Evolutionary conservation across 2,113 vertebrate genomes (phyloP), one percentile per base, ranked within the genome.

Genomic region (Trochalopteron elliotii): DNA sequence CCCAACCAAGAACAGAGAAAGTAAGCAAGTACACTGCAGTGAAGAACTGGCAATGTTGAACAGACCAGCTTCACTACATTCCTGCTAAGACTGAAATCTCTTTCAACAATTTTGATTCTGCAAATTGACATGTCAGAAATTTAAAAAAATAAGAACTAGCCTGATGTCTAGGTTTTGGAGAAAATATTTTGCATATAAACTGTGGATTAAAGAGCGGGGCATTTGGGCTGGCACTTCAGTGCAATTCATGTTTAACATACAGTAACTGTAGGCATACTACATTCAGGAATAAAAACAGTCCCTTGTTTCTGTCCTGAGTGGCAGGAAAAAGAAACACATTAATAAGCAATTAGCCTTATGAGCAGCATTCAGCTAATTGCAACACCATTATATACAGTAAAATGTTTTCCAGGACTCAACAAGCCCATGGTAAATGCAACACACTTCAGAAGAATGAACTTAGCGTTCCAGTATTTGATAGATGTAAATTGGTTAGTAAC

Each of bases 291-390:
- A 50, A 91, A 53, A 80, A 59, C 49, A 44, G 47, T 75, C 45
- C 74, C 12, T 72, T 72, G 22, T 61, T 76, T 77, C 63, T 76
- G 47, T 78, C 44, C 60, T 53, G 37, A 89, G 50, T 56, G 37
- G 79, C 60, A 87, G 59, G 70, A 83, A 49, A 42, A 65, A 87
- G 15, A 77, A 75, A 74, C 15, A 68, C 15, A 67, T 67, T 83
- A 67, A 84, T 40, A 77, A 83, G 50, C 80, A 85, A 27, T 77
- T 69, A 85, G n/a, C 30, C 18, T 95, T 80, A 68, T 24, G n/a
- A 87, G 40, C 27, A 85, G n/a, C 23, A 72, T 50, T 85, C 70
- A 77, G 75, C 52, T 87, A 75, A 84, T 2, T 56, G 67, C 35
- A 85, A 44, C 18, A 13, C 31, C 42, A 57, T 71, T 85, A 72